Evolutionary conservation across 2,888 invertebrate genomes (phyloP).

Genomic region (Parthenolecanium corni): DNA sequence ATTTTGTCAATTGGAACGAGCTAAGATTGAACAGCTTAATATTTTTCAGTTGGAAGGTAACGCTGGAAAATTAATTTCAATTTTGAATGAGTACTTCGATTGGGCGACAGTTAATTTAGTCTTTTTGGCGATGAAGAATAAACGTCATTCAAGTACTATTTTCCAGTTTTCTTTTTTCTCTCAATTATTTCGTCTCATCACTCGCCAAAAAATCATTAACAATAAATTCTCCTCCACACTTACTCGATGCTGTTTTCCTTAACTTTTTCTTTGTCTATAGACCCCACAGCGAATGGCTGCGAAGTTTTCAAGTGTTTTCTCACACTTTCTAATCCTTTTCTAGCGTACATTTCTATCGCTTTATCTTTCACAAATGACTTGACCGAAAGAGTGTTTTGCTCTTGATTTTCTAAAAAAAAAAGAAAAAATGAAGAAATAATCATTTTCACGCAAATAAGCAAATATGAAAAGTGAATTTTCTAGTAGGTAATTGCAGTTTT

Average conservation of each 20-base stretch:
- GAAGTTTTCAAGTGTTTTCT: conserved; percentile 9
- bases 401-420: conserved; percentile 5
- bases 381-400: conserved; percentile 16
- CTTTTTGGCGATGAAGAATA: too few relatives aligned
- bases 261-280: conserved; percentile 9
- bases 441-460: background rate
- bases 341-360: conserved; percentile 25
- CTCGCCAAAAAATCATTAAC: too few relatives aligned
- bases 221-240: too few relatives aligned
- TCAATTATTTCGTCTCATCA: too few relatives aligned
- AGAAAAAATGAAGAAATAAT: too few relatives aligned
- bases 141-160: too few relatives aligned
- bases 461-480: background rate
- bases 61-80: conserved; percentile 2
- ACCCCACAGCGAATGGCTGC: conserved; percentile 4
- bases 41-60: conserved; percentile 7
- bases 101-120: too few relatives aligned
- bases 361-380: conserved; percentile 21
- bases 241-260: conserved; percentile 10
- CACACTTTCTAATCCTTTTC: conserved; percentile 12
- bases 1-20: conserved; percentile 13
- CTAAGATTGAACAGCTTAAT: conserved; percentile 14
- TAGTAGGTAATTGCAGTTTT: too few relatives aligned
- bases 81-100: too few relatives aligned
- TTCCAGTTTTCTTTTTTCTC: too few relatives aligned